A percentile compares a stretch with the other conserved stretches of the same genome.
Evolutionary conservation across 1,140 invertebrate genomes (phyloP).

Genomic region (Anoplophora glabripennis): DNA sequence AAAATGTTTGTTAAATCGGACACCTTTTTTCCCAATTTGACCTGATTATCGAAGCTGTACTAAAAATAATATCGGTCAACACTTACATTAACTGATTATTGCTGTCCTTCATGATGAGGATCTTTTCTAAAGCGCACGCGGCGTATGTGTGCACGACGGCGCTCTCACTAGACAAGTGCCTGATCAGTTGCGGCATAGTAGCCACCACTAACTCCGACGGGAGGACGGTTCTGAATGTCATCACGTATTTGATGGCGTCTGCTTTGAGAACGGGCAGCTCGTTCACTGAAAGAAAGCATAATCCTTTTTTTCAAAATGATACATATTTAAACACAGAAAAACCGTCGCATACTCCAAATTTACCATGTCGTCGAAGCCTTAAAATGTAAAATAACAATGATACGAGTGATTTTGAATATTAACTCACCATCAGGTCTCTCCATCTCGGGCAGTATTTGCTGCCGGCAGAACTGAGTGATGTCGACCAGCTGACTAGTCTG

Average conservation of each 20-base stretch:
- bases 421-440: conserved; percentile 65
- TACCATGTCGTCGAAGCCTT: too few species aligned
- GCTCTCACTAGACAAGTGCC: conserved; percentile 68
- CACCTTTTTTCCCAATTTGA: too few species aligned
- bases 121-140: conserved; percentile 86
- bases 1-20: too few species aligned
- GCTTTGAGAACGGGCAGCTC: conserved; percentile 89
- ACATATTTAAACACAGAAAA: neutral
- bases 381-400: too few species aligned
- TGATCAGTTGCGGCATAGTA: conserved; percentile 73
- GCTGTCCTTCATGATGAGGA: conserved; percentile 69
- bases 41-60: too few species aligned
- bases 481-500: conserved; percentile 87
- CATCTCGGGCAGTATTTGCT: conserved; percentile 85
- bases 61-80: neutral
- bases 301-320: neutral
- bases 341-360: too few species aligned
- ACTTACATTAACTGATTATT: conserved; percentile 58
- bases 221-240: conserved; percentile 90
- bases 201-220: conserved; percentile 73
- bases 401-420: too few species aligned
- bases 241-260: conserved; percentile 93
- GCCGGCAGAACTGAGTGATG: conserved; percentile 80
- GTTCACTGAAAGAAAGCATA: conserved; percentile 63
- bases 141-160: conserved; percentile 94